phyloP scores from a whole-genome alignment of 2,113 vertebrate genomes.

The Empidonax alnorum region DNA sequence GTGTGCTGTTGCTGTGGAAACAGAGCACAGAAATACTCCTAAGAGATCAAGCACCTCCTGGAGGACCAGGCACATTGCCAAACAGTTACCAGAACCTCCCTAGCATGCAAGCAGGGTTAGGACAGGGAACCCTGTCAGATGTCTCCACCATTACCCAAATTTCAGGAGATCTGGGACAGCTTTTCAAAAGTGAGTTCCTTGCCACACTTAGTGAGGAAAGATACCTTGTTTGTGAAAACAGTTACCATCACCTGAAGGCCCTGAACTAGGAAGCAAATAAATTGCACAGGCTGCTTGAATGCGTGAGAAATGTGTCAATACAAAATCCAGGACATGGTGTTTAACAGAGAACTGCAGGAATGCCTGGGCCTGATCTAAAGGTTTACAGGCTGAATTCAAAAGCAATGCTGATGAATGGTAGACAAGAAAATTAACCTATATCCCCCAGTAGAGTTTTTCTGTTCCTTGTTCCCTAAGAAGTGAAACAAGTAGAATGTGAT shows the following conservation, averaged over 20 bases:
- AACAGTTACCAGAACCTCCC: background rate
- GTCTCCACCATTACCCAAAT: background rate
- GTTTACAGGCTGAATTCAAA: background rate
- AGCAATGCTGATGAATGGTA: background rate
- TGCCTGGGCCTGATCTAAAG: background rate
- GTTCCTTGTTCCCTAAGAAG: background rate
- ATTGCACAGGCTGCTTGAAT: background rate
- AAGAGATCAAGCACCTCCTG: background rate
- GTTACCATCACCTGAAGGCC: background rate
- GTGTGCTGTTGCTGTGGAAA: slow-evolving; percentile 39
- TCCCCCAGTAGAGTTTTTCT: background rate
- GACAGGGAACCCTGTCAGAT: background rate
- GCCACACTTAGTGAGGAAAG: background rate
- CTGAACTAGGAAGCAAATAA: background rate
- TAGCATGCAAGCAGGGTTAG: background rate
- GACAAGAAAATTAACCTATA: background rate
- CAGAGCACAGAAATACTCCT: background rate
- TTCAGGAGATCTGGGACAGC: background rate
- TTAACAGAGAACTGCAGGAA: background rate
- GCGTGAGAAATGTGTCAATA: background rate
- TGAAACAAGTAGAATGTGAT: background rate
- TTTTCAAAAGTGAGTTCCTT: background rate
- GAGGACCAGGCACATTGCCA: background rate
- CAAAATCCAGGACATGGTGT: background rate
- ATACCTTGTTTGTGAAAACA: background rate